Percentiles rank a stretch among this genome's conserved stretches.
phyloP scores from a whole-genome alignment of 2,797 vertebrate genomes.

The Brotula barbata region DNA sequence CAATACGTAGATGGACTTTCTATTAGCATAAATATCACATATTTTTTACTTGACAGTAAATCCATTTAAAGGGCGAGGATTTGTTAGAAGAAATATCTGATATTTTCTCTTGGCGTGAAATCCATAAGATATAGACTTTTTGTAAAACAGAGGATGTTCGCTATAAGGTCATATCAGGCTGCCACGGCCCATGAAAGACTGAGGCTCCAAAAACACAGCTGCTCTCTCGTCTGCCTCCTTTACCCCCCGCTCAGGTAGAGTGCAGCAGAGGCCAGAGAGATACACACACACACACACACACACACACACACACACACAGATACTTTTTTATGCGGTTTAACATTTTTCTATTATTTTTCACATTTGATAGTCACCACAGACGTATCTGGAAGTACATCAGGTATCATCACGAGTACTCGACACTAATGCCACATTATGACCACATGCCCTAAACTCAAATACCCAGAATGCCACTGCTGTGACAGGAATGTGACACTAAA shows the following conservation, averaged over 20 bases:
- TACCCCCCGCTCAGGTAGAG: slow-evolving; percentile 27
- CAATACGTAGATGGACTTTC: slow-evolving; percentile 72
- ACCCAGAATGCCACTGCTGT: too few species aligned
- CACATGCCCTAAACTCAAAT: too few species aligned
- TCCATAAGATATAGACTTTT: slow-evolving; percentile 76
- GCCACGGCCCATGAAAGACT: slow-evolving; percentile 39
- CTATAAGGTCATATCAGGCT: slow-evolving; percentile 72
- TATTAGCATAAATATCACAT: slow-evolving; percentile 74
- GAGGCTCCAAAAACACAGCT: slow-evolving; percentile 53
- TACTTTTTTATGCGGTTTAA: too few species aligned
- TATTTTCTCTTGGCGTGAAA: slow-evolving; percentile 71
- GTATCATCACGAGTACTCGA: too few species aligned
- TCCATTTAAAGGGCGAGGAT: slow-evolving; percentile 73
- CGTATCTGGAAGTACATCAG: too few species aligned
- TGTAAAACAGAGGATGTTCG: slow-evolving; percentile 65
- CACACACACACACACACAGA: slow-evolving; percentile 18
- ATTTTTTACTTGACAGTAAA: slow-evolving; percentile 71
- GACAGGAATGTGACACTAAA: too few species aligned
- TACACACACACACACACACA: slow-evolving; percentile 9
- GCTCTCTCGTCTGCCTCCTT: slow-evolving; percentile 29
- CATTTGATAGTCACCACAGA: too few species aligned
- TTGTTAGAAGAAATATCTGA: slow-evolving; percentile 75
- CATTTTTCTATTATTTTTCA: too few species aligned
- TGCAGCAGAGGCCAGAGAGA: slow-evolving; percentile 38
- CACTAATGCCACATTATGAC: too few species aligned